Evolutionary conservation across 2,888 invertebrate species (phyloP), one percentile per base, ranked within the genome.

Genomic region (Pseudococcus jackbeardsleyi): DNA sequence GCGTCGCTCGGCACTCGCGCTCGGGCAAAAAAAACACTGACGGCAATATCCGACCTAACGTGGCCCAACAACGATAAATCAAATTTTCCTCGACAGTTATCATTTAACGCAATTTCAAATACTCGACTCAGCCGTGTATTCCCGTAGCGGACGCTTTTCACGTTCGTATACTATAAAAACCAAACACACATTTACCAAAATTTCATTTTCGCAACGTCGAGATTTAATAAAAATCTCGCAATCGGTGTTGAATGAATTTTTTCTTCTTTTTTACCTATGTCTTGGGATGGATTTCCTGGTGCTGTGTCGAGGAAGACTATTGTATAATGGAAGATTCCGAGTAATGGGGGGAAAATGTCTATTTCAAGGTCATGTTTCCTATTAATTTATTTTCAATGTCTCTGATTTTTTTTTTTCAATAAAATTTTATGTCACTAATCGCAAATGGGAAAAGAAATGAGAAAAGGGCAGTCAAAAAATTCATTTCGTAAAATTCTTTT

Each of bases 61-160:
- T 22, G 22, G 64, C 64, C 64, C 22, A 15, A 64, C 22, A 22
- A 64, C 64, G 64, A 64, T 64, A 64, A 64, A 64, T 64, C 64
- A 64, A 64, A 19, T 64, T 64, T 64, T 64, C 22, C 64, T 64
- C 64, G 64, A 64, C 64, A 64, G 64, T 64, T 22, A 64, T 64
- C 64, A 64, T 64, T 64, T 64, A 64, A 64, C 64, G 64, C 19
- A 64, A 64, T 64, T 64, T 64, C 64, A 64, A 22, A 19, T 22
- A 64, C 64, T 64, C 19, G 64, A 22, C 64, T 22, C 50, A 17
- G 50, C 50, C 50, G 15, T 50, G 17, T 15, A 50, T 50, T 50
- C 50, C 50, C 50, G 50, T 17, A 50, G 17, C 50, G 12, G 50
- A 17, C 50, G 50, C 4, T 50, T 50, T 50, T 17, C 50, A 15